These are phyloP conservation scores for Catonia carolina DNA, from an alignment of 2,888 invertebrate genomes.

Conservation along the genomic window DNA sequence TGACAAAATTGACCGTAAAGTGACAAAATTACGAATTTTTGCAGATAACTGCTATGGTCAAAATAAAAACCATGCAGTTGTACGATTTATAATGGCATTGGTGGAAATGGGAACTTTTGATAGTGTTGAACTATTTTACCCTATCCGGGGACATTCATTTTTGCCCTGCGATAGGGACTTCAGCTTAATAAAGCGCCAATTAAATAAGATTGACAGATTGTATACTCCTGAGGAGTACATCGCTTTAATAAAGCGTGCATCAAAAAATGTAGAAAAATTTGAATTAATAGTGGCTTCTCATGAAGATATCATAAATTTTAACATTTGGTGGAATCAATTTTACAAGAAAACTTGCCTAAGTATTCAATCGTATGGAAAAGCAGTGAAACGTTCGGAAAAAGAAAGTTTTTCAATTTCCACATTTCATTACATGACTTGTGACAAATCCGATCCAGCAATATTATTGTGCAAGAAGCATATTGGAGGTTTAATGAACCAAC, in stretches of 20 bases:
- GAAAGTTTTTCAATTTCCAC: neutral
- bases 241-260: neutral
- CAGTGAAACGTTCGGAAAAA: conserved; percentile 5
- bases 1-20: conserved; percentile 8
- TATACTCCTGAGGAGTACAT: too few species aligned
- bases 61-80: conserved; percentile 5
- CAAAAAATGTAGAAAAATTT: conserved; percentile 7
- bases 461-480: too few species aligned
- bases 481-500: too few species aligned
- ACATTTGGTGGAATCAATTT: conserved; percentile 1
- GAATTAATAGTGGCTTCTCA: conserved; percentile 1
- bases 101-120: neutral
- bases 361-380: neutral
- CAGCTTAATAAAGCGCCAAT: conserved; percentile 5
- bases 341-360: conserved; percentile 7
- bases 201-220: conserved; percentile 7
- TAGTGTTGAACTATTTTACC: conserved; percentile 9
- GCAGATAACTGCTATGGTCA: neutral
- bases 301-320: conserved; percentile 1
- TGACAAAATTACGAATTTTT: conserved; percentile 4
- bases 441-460: neutral
- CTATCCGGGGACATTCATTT: conserved; percentile 5
- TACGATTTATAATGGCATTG: conserved; percentile 4
- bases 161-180: conserved; percentile 7
- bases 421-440: conserved; percentile 12